phyloP scores from a whole-genome alignment of 37 sponge, comb jelly and placozoan genomes.

The Oopsacas minuta region DNA sequence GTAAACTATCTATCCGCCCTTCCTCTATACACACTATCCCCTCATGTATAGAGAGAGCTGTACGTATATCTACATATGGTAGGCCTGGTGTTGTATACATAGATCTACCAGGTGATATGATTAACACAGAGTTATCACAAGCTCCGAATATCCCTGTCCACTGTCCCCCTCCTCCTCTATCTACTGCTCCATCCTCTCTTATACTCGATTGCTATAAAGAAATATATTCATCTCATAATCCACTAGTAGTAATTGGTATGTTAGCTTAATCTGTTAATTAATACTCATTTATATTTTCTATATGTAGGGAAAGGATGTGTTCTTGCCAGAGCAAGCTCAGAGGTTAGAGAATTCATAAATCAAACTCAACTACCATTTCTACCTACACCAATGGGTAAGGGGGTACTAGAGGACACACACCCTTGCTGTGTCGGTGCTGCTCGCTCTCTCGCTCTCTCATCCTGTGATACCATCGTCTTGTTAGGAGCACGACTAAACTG shows the following conservation, averaged over 20 bases:
- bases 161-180: slow-evolving; percentile 56
- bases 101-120: slow-evolving; percentile 72
- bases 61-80: slow-evolving; percentile 49
- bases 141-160: slow-evolving; percentile 12
- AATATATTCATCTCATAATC: slow-evolving; percentile 31
- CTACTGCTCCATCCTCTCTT: slow-evolving; percentile 32
- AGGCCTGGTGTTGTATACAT: slow-evolving; percentile 73
- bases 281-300: not conserved
- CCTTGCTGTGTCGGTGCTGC: slow-evolving; percentile 77
- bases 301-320: slow-evolving; percentile 49
- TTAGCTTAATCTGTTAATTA: slow-evolving; percentile 4
- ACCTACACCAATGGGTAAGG: slow-evolving; percentile 96
- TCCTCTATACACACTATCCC: slow-evolving; percentile 51
- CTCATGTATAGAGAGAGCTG: slow-evolving; percentile 29
- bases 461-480: slow-evolving; percentile 66
- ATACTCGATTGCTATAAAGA: slow-evolving; percentile 25
- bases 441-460: slow-evolving; percentile 60
- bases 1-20: slow-evolving; percentile 59
- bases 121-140: slow-evolving; percentile 18
- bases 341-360: slow-evolving; percentile 29
- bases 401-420: slow-evolving; percentile 61
- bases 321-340: slow-evolving; percentile 43
- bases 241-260: slow-evolving; percentile 77
- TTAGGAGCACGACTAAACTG: slow-evolving; percentile 84
- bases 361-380: slow-evolving; percentile 58